Evolutionary conservation across 2,888 invertebrate genomes (phyloP), one percentile per base, ranked within the genome.

Genomic region (Diarsia mendica): DNA sequence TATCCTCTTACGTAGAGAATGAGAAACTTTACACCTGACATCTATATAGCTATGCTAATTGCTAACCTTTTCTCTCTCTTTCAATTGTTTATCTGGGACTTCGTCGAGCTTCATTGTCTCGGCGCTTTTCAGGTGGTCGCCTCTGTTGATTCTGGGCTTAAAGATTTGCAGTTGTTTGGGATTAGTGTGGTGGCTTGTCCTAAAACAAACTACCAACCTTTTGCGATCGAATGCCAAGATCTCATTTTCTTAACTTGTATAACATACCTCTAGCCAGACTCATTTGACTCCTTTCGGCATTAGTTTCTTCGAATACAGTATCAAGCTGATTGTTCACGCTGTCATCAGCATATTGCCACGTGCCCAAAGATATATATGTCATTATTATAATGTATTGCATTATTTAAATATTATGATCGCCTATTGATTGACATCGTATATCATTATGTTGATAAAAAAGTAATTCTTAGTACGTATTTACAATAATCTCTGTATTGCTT

Each of bases 391-490:
- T 66, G 20, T 49, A 77, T 61, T 44, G 44, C 11, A 63, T 33
- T 63, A 53, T 66, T 66, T 23, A 64, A 69, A 67, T 53, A 60
- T 72, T 49, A 55, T 60, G 33, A 51, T 66, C 61, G 11, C 23
- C 46, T 20, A 51, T 67, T 77, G 61, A 77, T 69, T 63, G 49
- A 39, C 15, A 20, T 53, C 13, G n/a, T 77, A 71, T 67, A 67
- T 77, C 23, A 67, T 39, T 39, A 39, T 48, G 11, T 53, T 60
- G 83, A 81, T 82, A 77, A 82, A 49, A 0, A 61, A 68, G 61
- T 63, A 51, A 69, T 80, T 67, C 33, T 18, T 39, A 44, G 20
- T 46, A 28, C 48, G 23, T 46, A 28, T 60, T 39, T 0, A 49
- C 39, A 5, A 33, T 33, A 15, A 67, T 46, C 44, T 33, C 8